phyloP scores from a whole-genome alignment of 2,888 invertebrate species.

The Tanytarsus gracilentus region DNA sequence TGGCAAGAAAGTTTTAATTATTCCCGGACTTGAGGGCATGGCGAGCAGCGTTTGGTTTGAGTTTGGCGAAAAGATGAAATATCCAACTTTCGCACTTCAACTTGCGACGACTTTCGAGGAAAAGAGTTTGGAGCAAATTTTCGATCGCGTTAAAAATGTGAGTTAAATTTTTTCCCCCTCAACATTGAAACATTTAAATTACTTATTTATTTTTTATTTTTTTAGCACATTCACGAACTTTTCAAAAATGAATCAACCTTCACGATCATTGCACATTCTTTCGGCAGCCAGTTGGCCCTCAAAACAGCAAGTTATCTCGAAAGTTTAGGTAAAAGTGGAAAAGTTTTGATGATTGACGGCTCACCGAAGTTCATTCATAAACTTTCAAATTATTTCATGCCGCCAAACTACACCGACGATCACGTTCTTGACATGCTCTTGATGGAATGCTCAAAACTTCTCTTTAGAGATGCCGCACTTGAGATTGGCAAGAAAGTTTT shows the following conservation, averaged over 20 bases:
- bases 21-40: slow-evolving; percentile 62
- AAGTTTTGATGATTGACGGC: slow-evolving; percentile 70
- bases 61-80: slow-evolving; percentile 35
- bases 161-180: no score
- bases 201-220: background rate
- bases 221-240: slow-evolving; percentile 51
- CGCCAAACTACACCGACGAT: slow-evolving; percentile 35
- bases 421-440: slow-evolving; percentile 34
- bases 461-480: background rate
- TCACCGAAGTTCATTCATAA: slow-evolving; percentile 60
- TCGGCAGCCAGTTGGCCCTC: slow-evolving; percentile 66
- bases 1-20: slow-evolving; percentile 43
- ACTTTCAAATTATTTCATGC: slow-evolving; percentile 36
- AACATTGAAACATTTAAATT: background rate
- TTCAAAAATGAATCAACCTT: slow-evolving; percentile 53
- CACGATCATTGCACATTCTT: slow-evolving; percentile 80
- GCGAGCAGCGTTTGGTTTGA: slow-evolving; percentile 43
- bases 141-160: slow-evolving; percentile 36
- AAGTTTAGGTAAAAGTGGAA: slow-evolving; percentile 52
- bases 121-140: slow-evolving; percentile 35
- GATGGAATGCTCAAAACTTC: background rate
- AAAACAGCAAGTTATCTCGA: slow-evolving; percentile 68
- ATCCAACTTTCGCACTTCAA: slow-evolving; percentile 37
- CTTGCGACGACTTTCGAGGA: slow-evolving; percentile 36
- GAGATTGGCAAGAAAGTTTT: background rate